A percentile compares a stretch with the other conserved stretches of the same genome.
Conservation (phyloP, 2,888 invertebrate species). For the Mystacides longicornis region DNA sequence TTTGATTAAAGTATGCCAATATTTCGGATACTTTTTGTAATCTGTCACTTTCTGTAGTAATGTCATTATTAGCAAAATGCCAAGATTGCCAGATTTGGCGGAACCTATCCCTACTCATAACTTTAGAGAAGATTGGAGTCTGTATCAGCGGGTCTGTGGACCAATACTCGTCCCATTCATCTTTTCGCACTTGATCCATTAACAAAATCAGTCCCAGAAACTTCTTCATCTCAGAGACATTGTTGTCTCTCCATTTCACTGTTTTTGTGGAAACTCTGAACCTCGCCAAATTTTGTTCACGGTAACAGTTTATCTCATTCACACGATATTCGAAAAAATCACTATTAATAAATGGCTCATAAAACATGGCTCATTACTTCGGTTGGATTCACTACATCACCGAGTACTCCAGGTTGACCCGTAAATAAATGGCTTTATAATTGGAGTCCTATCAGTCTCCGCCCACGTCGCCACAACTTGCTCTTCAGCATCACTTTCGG, state of each 20-base stretch:
- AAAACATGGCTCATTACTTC: neutral
- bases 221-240: neutral
- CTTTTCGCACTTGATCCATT: conserved; percentile 3
- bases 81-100: conserved; percentile 8
- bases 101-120: conserved; percentile 5
- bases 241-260: conserved; percentile 17
- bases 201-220: conserved; percentile 2
- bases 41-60: neutral
- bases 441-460: neutral
- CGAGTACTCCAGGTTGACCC: neutral
- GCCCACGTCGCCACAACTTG: neutral
- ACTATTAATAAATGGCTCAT: conserved; percentile 5
- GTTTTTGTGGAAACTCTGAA: conserved; percentile 13
- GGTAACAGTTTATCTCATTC: conserved; percentile 18
- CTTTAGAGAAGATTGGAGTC: conserved; percentile 3
- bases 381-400: neutral
- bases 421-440: neutral
- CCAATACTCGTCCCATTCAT: neutral
- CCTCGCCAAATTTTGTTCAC: conserved; percentile 16
- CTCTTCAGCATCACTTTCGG: neutral
- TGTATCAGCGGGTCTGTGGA: neutral
- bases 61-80: conserved; percentile 9
- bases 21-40: neutral
- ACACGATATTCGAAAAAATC: conserved; percentile 20
- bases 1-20: conserved; percentile 18